A percentile compares a stretch with the other conserved stretches of the same genome.
Conservation (phyloP, 1,140 invertebrate species). For the Drosophila mauritiana region DNA sequence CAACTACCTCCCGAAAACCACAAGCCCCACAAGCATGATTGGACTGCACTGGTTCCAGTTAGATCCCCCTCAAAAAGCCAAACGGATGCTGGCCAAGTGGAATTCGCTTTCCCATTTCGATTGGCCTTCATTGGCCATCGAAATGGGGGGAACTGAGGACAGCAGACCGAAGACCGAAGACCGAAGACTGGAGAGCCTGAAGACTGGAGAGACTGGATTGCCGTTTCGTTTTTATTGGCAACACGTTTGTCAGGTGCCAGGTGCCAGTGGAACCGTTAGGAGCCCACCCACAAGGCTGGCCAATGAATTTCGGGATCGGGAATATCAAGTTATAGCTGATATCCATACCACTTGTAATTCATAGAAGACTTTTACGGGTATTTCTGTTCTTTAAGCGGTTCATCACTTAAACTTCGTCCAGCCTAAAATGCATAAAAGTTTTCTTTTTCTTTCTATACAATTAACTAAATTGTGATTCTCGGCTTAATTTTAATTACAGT, state of each 20-base stretch:
- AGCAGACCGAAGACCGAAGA: background rate
- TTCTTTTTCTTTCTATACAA: background rate
- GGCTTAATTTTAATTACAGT: constrained; percentile 53
- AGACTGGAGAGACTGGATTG: constrained; percentile 38
- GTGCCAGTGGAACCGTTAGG: constrained; percentile 42
- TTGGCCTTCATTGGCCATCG: constrained; percentile 25
- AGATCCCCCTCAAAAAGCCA: constrained; percentile 13
- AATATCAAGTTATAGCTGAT: too few relatives aligned
- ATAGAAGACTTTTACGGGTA: background rate
- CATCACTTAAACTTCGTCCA: too few relatives aligned
- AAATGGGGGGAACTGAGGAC: background rate
- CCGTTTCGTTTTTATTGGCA: constrained; percentile 78
- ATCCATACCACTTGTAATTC: too few relatives aligned
- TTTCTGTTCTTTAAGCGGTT: too few relatives aligned
- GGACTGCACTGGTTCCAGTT: constrained; percentile 35
- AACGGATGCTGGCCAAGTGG: constrained; percentile 55
- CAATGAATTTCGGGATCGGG: background rate
- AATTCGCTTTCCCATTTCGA: constrained; percentile 74
- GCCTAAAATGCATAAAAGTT: background rate
- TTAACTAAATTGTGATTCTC: background rate
- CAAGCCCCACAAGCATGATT: background rate
- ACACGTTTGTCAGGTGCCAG: constrained; percentile 59
- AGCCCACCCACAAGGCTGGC: constrained; percentile 31
- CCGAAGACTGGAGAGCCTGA: background rate
- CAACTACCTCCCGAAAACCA: background rate